Evolutionary conservation across 92 coral and sea anemone genomes (phyloP).

Genomic region (Montipora capitata): DNA sequence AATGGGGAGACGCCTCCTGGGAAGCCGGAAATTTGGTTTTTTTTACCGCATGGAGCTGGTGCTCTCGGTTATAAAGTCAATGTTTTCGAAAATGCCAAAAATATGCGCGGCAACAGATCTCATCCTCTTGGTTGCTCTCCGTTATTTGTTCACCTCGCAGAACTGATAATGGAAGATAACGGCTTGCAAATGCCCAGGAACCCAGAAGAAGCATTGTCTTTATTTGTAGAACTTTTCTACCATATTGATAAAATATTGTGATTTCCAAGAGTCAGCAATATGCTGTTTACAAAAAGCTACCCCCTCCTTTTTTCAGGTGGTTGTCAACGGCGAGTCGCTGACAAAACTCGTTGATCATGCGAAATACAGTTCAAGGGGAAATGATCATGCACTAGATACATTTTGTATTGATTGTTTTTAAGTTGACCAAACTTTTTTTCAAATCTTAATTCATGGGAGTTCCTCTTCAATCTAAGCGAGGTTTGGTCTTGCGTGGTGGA

Average conservation of each 20-base stretch:
- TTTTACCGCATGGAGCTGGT: conserved; percentile 8
- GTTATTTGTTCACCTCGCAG: conserved; percentile 23
- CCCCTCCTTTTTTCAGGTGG: no score
- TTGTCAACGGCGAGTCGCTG: no score
- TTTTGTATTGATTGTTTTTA: neutral
- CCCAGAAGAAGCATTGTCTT: conserved; percentile 25
- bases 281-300: no score
- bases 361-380: neutral
- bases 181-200: conserved; percentile 17
- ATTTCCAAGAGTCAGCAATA: no score
- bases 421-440: neutral
- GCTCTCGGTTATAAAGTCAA: neutral
- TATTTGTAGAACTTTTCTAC: conserved; percentile 15
- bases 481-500: neutral
- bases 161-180: conserved; percentile 35
- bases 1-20: neutral
- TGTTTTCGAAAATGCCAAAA: conserved; percentile 11
- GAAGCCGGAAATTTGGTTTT: neutral
- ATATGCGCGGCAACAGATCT: neutral
- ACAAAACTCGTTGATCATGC: neutral
- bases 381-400: neutral
- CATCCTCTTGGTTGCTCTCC: conserved; percentile 37
- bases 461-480: neutral
- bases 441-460: neutral
- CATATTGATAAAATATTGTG: conserved; percentile 5